A percentile compares a stretch with the other conserved stretches of the same genome.
Conservation (phyloP, 2,113 vertebrate genomes). For the Urocynchramus pylzowi region DNA sequence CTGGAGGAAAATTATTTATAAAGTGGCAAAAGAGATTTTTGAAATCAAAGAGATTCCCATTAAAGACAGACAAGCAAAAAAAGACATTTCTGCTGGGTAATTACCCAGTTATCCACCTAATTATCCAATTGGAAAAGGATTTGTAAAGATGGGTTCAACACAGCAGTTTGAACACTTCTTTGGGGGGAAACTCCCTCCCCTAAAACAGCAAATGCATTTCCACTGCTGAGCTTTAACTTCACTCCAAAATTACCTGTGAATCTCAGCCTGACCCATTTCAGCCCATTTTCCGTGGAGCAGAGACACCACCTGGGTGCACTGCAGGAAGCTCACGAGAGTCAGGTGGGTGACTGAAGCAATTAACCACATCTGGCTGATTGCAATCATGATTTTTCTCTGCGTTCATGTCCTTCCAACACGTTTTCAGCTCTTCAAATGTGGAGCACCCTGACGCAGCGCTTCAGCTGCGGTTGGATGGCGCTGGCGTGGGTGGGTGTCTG, state of each 20-base stretch:
- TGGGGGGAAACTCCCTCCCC: background rate
- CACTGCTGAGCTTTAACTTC: background rate
- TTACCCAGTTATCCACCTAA: background rate
- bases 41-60: background rate
- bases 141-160: background rate
- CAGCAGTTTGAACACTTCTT: background rate
- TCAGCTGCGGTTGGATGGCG: background rate
- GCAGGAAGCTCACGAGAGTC: fast-evolving
- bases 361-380: background rate
- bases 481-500: background rate
- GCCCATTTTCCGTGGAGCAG: background rate
- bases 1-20: background rate
- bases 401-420: fast-evolving
- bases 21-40: no score
- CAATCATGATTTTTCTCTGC: background rate
- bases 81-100: background rate
- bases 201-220: fast-evolving
- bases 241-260: fast-evolving
- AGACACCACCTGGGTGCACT: fast-evolving
- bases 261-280: background rate
- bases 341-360: background rate
- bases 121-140: fast-evolving
- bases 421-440: background rate
- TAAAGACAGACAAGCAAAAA: background rate
- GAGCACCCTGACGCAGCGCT: background rate